Conservation (phyloP, 1,140 invertebrate species). For the Pantala flavescens region DNA sequence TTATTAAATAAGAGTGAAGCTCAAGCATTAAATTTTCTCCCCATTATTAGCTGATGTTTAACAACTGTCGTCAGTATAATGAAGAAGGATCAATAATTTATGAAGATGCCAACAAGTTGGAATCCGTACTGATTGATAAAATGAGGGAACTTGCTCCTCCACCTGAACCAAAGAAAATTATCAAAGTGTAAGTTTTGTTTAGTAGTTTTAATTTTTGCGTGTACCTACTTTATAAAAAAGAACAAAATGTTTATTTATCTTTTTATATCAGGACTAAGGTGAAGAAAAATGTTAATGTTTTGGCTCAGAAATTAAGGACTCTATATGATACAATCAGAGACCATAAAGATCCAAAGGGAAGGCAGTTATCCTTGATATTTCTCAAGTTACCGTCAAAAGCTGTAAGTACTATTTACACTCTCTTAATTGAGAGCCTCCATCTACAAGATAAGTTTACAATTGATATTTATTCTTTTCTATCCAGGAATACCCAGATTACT, state of each 20-base stretch:
- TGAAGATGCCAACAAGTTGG: constrained; percentile 82
- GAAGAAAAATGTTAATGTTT: constrained; percentile 15
- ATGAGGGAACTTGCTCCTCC: constrained; percentile 59
- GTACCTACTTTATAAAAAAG: constrained; percentile 2
- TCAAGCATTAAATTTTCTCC: neutral
- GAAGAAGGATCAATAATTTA: constrained; percentile 92
- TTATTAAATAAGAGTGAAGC: neutral
- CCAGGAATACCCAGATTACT: constrained; percentile 93
- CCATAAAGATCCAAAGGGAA: constrained; percentile 75
- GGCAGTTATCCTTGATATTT: constrained; percentile 83
- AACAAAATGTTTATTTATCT: neutral
- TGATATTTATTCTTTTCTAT: constrained; percentile 17
- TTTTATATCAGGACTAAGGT: constrained; percentile 14
- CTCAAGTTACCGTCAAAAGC: constrained; percentile 88
- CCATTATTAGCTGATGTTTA: constrained; percentile 69
- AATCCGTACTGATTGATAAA: constrained; percentile 74
- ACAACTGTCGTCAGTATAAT: constrained; percentile 91
- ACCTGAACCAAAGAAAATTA: constrained; percentile 31
- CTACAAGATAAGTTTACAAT: neutral
- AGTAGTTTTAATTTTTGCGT: constrained; percentile 21
- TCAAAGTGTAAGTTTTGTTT: constrained; percentile 32
- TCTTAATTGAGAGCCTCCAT: no score
- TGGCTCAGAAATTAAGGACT: constrained; percentile 66
- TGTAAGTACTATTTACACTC: constrained; percentile 35
- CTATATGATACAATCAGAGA: constrained; percentile 83